Evolutionary conservation across 2,113 vertebrate species (phyloP), one percentile per base, ranked within the genome.

Genomic region (Vimba vimba): DNA sequence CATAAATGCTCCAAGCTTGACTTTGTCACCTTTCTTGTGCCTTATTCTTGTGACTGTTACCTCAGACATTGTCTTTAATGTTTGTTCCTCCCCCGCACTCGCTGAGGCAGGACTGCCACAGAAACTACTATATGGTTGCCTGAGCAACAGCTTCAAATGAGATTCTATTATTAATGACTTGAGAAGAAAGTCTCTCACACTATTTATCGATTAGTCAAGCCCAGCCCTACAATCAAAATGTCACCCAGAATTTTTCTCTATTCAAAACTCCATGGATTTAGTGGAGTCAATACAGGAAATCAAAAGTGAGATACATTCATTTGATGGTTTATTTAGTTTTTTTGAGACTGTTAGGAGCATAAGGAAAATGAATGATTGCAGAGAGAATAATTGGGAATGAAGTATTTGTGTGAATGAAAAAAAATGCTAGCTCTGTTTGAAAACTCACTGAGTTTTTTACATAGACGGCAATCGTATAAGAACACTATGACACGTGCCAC

Each of bases 111-210:
- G 81, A 43, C 33, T 57, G 68, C 82, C 66, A 73, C 50, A 25
- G 47, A 43, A 57, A 33, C 76, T 79, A 45, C 62, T 62, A 43
- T 59, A 73, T 79, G 47, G 84, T 86, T 86, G 74, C 84, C 84
- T 59, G 47, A 71, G 84, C 76, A 86, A 79, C 84, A 80, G 66
- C 84, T 59, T 68, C 52, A 55, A 79, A 86, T 79, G 77, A 60
- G 84, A 86, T 80, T 79, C 33, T 80, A 71, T 80, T 80, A 86
- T 80, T 69, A 85, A 66, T 79, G 60, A 43, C 47, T 43, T 45
- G 50, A 57, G 84, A 80, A 85, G 75, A 86, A 71, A 86, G 84
- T 86, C 50, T 78, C 45, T 55, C 68, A 73, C 82, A 59, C 82
- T 73, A 71, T 52, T 39, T 74, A 83, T 83, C 8, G 82, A 83